Base-by-base conservation (phyloP, 2,797 vertebrate species). In the Tympanoctomys barrerae region DNA sequence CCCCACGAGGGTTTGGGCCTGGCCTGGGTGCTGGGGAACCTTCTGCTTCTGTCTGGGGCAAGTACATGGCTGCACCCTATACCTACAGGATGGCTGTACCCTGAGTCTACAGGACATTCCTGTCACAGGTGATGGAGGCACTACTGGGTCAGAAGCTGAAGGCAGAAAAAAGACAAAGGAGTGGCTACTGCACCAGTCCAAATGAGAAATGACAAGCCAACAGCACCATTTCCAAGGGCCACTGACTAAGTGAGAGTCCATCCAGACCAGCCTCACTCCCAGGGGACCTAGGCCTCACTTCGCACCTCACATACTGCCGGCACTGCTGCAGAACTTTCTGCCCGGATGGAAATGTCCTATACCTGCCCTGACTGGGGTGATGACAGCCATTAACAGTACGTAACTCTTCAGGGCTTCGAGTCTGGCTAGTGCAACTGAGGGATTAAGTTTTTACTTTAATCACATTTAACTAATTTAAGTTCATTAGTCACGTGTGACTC, bases 391-490 rank as follows among this genome's bases (percentile, higher is more conserved):
- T 13, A 90, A 57, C 42, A 83, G 90, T 62, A 7, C 0, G 26
- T 8, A 13, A 57, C 31, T 64, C 77, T 28, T 82, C 73, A 92
- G 68, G 36, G 87, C 84, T 59, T 86, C 54, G 66, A 80, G 81
- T 82, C 52, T 52, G 24, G 46, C 87, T 64, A 59, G 46, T 54
- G 52, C 73, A 73, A 86, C 26, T 71, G 33, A 77, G 59, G 39
- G 18, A 49, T 2, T 49, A 26, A 79, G 52, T 81, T 87, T 75
- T 88, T 24, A 80, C 91, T 91, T 71, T 59, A 78, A 93, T 82
- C 42, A 71, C 77, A 71, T 52, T 62, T 64, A 80, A 77, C 52
- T 59, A 64, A 89, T 81, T 94, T 93, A 79, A 85, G 86, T 71
- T 11, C n/a, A 92, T 79, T 39, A 52, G 49, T n/a, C 79, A n/a